Base-by-base conservation (phyloP, 2,113 vertebrate species). In the Lasiurus cinereus region DNA sequence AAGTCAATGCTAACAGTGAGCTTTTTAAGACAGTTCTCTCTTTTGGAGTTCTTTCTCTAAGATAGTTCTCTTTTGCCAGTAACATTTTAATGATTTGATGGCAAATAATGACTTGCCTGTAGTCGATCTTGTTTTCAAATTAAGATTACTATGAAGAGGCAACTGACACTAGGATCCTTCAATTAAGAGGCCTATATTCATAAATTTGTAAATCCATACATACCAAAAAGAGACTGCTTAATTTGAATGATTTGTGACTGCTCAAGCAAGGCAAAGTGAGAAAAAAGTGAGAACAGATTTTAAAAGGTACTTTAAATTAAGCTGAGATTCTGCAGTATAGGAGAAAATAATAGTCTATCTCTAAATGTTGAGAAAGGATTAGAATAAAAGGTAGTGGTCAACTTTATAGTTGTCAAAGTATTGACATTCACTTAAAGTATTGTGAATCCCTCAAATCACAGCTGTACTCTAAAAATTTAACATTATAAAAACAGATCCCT, bases 81-180 rank as follows among this genome's bases (percentile, higher is more conserved):
- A 83, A 89, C 64, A 84, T 73, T 83, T 95, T 78, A 54, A 88
- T 52, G 39, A 95, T 92, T 88, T 88, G 69, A 92, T 77, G 70
- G 77, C 15, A 88, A 88, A 88, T 54, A 46, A 73, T 33, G 64
- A 46, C 22, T 48, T 73, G 29, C 83, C 46, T 59, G 48, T 64
- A 46, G 70, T 12, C 33, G 70, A 33, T 79, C 52, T 6, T 88
- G n/a, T 95, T 92, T 88, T 67, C 59, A 83, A 88, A 88, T 92
- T 62, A 88, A 88, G n/a, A 67, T 72, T 67, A 43, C 36, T 72
- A 73, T 39, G n/a, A 95, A 21, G 36, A 59, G 50, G 50, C 50
- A 95, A 69, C 0, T 6, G 27, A 76, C 16, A 50, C 22, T 14
- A 72, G 13, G 29, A 77, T 33, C n/a, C 52, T 64, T 88, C 72